phyloP scores from a whole-genome alignment of 2,797 vertebrate species.

The Brotula barbata region DNA sequence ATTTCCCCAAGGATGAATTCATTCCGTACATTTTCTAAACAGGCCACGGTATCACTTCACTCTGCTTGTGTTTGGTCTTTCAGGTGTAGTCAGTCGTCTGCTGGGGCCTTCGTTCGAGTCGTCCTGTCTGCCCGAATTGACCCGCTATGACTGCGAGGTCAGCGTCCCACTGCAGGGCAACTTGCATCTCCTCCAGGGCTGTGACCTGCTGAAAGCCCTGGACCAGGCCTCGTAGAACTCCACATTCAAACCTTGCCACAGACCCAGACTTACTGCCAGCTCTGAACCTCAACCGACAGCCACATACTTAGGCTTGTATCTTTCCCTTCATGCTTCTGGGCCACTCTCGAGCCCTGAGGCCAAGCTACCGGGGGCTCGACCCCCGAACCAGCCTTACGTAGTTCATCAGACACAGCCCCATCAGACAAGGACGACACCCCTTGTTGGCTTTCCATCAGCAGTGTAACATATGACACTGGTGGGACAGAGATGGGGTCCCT shows the following conservation, averaged over 20 bases:
- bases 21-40: no score
- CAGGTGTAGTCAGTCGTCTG: conserved; percentile 87
- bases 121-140: conserved; percentile 91
- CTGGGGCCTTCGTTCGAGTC: conserved; percentile 87
- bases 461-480: no score
- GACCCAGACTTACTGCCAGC: conserved; percentile 35
- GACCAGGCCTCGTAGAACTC: conserved; percentile 88
- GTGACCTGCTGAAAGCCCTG: conserved; percentile 92
- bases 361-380: conserved; percentile 45
- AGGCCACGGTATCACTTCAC: no score
- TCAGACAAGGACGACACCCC: no score
- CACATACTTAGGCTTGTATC: conserved; percentile 29
- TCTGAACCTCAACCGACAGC: conserved; percentile 31
- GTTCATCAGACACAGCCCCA: conserved; percentile 16
- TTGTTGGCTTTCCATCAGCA: no score
- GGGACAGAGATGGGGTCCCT: no score
- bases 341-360: conserved; percentile 21
- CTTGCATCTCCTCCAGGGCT: conserved; percentile 92
- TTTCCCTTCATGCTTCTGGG: conserved; percentile 38
- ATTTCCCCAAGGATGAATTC: no score
- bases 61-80: neutral
- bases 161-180: conserved; percentile 91
- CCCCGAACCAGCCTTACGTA: conserved; percentile 52
- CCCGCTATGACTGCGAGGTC: conserved; percentile 98
- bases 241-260: conserved; percentile 9